Base-by-base conservation (phyloP, 1,140 invertebrate species). In the Drosophila ficusphila region DNA sequence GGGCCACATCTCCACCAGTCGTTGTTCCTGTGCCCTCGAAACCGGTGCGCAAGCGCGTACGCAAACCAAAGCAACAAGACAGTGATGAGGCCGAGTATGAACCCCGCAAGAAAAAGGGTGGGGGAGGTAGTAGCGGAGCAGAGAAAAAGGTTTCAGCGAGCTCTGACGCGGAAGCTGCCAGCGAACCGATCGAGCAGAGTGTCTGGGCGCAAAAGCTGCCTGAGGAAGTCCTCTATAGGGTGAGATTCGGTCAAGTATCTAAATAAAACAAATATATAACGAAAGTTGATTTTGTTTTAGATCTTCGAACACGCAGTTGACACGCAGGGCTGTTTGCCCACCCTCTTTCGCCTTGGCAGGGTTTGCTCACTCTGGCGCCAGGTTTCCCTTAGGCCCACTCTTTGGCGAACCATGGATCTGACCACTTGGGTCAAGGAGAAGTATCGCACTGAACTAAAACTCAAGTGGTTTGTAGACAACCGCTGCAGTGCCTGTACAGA, bases 371-470 rank as follows among this genome's bases (percentile, higher is more conserved):
- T 95, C 42, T 97, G 96, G 96, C 92, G 94, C 39, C 93, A 93
- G 73, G 94, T 96, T 7, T 95, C 95, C 18, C 91, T 93, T 21
- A 92, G 93, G 36, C 94, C 95, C 2, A 91, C 93, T 25, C 91
- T 97, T 14, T 97, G 96, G 96, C 93, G 93, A 56, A 94, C 94
- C 78, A 94, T 96, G 69, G 96, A 97, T 90, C 92, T 97, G 77
- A 93, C 93, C 54, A 94, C 94, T 67, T 95, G 94, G 92, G 94
- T 96, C 12, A 94, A 94, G 77, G 94, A 96, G 61, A 94, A 94
- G 81, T 94, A 94, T 79, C 94, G 95, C 90, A 96, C 95, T 36
- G 94, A 95, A 88, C 92, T 95, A 38, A 95, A 94, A 82, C 92
- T 97, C 7, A 93, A 95, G 51, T 96, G 95, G 94, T 93, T 97